These are phyloP conservation scores for Homarus gammarus DNA, from an alignment of 2,888 invertebrate species.

Conservation along the genomic window DNA sequence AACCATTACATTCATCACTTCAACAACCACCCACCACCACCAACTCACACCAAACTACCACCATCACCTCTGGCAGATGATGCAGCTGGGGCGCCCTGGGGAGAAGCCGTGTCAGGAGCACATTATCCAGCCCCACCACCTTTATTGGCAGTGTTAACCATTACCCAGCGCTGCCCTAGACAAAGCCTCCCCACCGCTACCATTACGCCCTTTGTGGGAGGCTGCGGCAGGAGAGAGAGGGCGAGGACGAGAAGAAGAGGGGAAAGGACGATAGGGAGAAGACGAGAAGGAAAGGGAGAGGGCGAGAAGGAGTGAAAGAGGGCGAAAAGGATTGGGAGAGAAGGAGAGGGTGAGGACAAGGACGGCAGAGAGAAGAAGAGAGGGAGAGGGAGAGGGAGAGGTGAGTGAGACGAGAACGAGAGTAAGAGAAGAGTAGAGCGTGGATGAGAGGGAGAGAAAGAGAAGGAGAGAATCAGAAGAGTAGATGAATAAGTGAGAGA, in stretches of 20 bases:
- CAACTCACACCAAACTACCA: background rate
- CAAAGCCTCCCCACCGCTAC: constrained; percentile 54
- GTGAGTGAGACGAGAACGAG: too few relatives aligned
- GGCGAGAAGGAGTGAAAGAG: background rate
- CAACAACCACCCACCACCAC: too few relatives aligned
- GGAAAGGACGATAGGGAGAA: background rate
- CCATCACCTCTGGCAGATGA: constrained; percentile 37
- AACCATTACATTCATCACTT: too few relatives aligned
- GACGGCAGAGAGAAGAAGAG: background rate
- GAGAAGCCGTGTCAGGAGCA: constrained; percentile 20
- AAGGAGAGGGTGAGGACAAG: background rate
- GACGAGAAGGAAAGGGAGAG: background rate
- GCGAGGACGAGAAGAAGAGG: background rate
- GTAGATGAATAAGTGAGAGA: too few relatives aligned
- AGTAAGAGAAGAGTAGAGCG: too few relatives aligned
- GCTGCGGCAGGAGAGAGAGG: constrained; percentile 16
- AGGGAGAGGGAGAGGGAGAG: too few relatives aligned
- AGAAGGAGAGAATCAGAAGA: too few relatives aligned
- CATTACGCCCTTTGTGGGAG: constrained; percentile 49
- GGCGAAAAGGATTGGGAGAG: too few relatives aligned
- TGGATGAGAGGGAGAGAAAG: too few relatives aligned
- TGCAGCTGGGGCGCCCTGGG: constrained; percentile 47
- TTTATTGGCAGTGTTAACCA: constrained; percentile 28
- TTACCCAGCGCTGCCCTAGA: constrained; percentile 24
- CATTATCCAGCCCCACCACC: constrained; percentile 40